Base-by-base conservation (phyloP, 2,888 invertebrate species). In the Hemithea aestivaria region DNA sequence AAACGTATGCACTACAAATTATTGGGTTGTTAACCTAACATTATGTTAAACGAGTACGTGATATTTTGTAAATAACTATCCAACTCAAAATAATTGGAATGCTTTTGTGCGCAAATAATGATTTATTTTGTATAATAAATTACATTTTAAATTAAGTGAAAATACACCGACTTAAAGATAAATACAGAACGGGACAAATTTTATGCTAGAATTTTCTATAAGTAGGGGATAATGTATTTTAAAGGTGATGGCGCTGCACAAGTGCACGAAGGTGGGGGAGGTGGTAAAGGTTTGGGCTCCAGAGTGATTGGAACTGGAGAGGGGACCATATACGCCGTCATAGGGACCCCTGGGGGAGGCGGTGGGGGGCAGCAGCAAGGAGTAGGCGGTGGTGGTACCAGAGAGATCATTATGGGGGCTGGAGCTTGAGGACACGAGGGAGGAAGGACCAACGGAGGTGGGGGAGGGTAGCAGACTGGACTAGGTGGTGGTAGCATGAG, bases 301-400 rank as follows among this genome's bases (percentile, higher is more conserved):
- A 85, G 52, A 1, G 74, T 62, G 2, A 79, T 65, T 0, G 85
- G 83, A 1, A 83, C 67, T 2, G 83, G 81, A 20, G 81, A 62
- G 5, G 76, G 59, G 0, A 84, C 64, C 67, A 82, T 68, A 45
- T 62, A 85, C 0, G 83, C 81, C 11, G 68, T 76, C 82, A 85
- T 82, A 0, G 84, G 77, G 1, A 77, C 46, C 0, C 77, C 72
- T 1, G 59, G 56, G 0, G 66, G 68, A 0, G 72, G 68, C 0
- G 67, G 58, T 1, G 66, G 64, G 2, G 58, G 31, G 9, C 55
- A 62, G 7, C 51, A 4, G 3, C 75, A 68, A 1, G 57, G 56
- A 1, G 63, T 66, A 1, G 70, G 66, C 0, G 66, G 53, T 1
- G 72, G 70, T 0, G 77, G 76, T 0, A 71, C 69, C 4, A 71